phyloP scores from a whole-genome alignment of 2,888 invertebrate species.

The Achlya flavicornis region DNA sequence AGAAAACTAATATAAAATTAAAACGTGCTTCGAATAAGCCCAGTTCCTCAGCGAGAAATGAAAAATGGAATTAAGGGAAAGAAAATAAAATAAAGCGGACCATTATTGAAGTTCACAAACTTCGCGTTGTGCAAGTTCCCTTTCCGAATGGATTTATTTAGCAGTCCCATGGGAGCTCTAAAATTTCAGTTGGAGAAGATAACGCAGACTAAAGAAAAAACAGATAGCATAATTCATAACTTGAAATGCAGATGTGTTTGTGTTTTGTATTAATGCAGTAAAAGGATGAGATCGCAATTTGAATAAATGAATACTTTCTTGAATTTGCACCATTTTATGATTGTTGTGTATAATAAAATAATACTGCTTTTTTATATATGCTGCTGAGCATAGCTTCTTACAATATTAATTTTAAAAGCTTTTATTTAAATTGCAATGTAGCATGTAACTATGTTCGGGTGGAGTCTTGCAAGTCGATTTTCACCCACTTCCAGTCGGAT shows the following conservation, averaged over 20 bases:
- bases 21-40: conserved; percentile 18
- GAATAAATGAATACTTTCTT: background rate
- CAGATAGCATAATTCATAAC: background rate
- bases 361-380: too few species aligned
- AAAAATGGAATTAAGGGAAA: conserved; percentile 36
- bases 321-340: background rate
- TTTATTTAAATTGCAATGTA: too few species aligned
- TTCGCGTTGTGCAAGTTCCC: conserved; percentile 38
- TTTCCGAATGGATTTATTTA: conserved; percentile 40
- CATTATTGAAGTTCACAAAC: conserved; percentile 29
- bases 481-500: too few species aligned
- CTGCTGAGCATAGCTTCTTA: too few species aligned
- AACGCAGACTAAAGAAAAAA: conserved; percentile 19
- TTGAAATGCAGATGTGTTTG: background rate
- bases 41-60: conserved; percentile 27
- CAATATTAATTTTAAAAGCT: too few species aligned
- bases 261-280: background rate
- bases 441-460: too few species aligned
- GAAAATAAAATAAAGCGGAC: conserved; percentile 33
- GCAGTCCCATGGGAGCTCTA: conserved; percentile 29
- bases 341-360: background rate
- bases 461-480: too few species aligned
- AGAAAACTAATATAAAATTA: background rate
- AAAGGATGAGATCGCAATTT: background rate
- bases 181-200: conserved; percentile 26